Evolutionary conservation across 2,888 invertebrate species (phyloP).

Genomic region (Rhingia campestris): DNA sequence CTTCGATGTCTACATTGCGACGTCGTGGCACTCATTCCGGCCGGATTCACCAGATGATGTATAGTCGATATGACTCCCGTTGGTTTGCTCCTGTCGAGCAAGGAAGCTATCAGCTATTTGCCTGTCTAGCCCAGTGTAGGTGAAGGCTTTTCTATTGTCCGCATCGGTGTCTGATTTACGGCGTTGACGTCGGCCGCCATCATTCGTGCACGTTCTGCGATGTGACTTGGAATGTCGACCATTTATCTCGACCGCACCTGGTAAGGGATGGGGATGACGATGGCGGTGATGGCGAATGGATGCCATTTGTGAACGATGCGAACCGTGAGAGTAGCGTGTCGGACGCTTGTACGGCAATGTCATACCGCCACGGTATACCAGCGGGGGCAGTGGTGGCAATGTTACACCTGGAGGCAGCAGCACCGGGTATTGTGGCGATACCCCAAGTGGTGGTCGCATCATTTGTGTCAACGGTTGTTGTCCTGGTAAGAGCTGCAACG

Average conservation of each 20-base stretch:
- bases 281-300: slow-evolving; percentile 45
- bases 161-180: slow-evolving; percentile 81
- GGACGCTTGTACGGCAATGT: slow-evolving; percentile 79
- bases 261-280: slow-evolving; percentile 76
- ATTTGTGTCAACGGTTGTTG: slow-evolving; percentile 75
- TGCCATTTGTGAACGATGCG: slow-evolving; percentile 77
- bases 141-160: slow-evolving; percentile 79
- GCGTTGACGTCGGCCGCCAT: slow-evolving; percentile 79
- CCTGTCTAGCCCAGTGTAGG: slow-evolving; percentile 81
- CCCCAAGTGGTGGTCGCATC: slow-evolving; percentile 63
- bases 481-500: slow-evolving; percentile 75
- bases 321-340: slow-evolving; percentile 78
- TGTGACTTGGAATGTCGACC: slow-evolving; percentile 76
- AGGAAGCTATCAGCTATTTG: slow-evolving; percentile 82
- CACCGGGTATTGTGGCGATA: slow-evolving; percentile 66
- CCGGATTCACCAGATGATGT: slow-evolving; percentile 77
- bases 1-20: slow-evolving; percentile 78
- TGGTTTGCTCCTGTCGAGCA: slow-evolving; percentile 80
- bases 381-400: slow-evolving; percentile 68
- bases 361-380: slow-evolving; percentile 78
- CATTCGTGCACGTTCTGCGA: slow-evolving; percentile 75
- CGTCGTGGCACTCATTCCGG: slow-evolving; percentile 79
- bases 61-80: slow-evolving; percentile 80
- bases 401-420: slow-evolving; percentile 75
- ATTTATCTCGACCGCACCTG: slow-evolving; percentile 77